These are phyloP conservation scores for Varecia variegata DNA, from an alignment of 2,797 vertebrate species.

Conservation along the genomic window DNA sequence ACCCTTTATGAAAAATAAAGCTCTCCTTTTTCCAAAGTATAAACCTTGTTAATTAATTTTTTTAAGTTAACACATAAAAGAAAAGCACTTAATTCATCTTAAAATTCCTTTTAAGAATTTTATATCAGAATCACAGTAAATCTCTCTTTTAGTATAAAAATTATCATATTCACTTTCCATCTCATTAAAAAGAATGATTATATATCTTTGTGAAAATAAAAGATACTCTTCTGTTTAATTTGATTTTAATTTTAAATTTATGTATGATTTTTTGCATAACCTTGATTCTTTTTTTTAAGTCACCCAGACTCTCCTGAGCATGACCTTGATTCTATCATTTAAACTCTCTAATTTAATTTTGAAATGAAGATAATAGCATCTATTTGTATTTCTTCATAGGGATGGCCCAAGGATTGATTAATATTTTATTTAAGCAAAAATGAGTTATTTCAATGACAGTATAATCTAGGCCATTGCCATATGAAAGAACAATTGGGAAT, in stretches of 20 bases:
- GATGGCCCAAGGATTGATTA: not conserved
- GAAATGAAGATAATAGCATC: not conserved
- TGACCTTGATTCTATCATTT: not conserved
- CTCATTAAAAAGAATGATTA: not conserved
- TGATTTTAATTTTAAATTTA: slow-evolving; percentile 26
- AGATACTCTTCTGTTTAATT: not conserved
- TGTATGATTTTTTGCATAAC: not conserved
- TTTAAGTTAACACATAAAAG: not conserved
- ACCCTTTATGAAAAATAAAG: not conserved
- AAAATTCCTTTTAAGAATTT: not conserved
- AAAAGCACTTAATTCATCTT: not conserved
- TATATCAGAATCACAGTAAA: not conserved
- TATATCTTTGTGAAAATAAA: not conserved
- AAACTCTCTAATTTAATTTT: not conserved
- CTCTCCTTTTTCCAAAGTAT: not conserved
- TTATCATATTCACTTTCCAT: not conserved
- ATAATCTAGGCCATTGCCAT: not conserved
- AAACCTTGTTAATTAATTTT: not conserved
- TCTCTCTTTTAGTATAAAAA: not conserved
- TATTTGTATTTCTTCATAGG: not conserved
- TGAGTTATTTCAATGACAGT: not conserved
- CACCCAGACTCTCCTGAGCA: not conserved
- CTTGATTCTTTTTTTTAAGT: not conserved
- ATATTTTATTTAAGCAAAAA: slow-evolving; percentile 17
- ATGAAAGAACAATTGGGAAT: not conserved